Evolutionary conservation across 2,113 vertebrate species (phyloP).

Genomic region (Talpa occidentalis): DNA sequence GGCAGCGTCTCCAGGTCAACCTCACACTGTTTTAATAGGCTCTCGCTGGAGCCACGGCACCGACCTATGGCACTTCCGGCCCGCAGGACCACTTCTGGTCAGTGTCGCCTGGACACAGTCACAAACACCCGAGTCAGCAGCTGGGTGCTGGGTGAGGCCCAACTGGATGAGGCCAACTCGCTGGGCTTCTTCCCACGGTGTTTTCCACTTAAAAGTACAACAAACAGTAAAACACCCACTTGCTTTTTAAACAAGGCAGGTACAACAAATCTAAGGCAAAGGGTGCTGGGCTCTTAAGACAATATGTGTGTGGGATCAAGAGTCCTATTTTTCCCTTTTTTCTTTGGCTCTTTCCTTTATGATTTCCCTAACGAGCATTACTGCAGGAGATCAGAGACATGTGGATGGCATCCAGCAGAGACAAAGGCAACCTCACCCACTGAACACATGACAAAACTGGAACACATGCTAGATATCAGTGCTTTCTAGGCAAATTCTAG

Average conservation of each 20-base stretch:
- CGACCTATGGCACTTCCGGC: too few relatives aligned
- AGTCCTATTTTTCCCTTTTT: neutral
- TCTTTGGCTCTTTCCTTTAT: neutral
- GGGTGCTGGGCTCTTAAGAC: neutral
- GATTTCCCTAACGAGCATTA: neutral
- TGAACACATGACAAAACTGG: fast-evolving
- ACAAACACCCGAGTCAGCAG: fast-evolving
- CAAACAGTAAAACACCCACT: neutral
- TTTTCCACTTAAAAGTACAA: neutral
- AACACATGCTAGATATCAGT: too few relatives aligned
- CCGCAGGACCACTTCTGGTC: fast-evolving
- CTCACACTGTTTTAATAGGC: neutral
- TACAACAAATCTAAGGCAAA: neutral
- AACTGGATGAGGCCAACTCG: fast-evolving
- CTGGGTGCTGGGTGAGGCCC: neutral
- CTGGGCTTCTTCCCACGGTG: too few relatives aligned
- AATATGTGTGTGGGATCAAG: fast-evolving
- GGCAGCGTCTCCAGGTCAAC: neutral
- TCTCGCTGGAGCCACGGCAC: neutral
- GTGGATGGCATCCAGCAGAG: neutral
- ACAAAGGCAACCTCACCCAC: fast-evolving
- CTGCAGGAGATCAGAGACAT: neutral
- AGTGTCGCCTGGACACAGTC: too few relatives aligned
- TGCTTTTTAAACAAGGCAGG: neutral
- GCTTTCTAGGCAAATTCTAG: neutral